Conservation (phyloP, 2,113 vertebrate species). For the Apeltes quadracus region DNA sequence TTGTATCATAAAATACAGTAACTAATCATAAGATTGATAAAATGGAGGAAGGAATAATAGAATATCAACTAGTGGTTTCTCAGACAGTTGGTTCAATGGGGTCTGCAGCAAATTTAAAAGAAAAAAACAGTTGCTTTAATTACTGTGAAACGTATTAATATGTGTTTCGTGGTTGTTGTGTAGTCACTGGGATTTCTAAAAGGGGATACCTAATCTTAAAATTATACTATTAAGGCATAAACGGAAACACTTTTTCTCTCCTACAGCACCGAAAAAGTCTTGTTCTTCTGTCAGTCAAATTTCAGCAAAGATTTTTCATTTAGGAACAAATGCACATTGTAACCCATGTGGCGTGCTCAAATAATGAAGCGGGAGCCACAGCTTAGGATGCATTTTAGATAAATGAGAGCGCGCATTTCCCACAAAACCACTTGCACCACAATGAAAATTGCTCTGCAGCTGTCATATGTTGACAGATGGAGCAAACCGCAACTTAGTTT, state of each 20-base stretch:
- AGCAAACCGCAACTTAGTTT: constrained; percentile 77
- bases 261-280: constrained; percentile 48
- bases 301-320: constrained; percentile 66
- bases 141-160: not conserved
- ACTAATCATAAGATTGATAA: not conserved
- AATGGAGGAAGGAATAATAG: not conserved
- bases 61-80: not conserved
- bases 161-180: too few species aligned
- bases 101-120: not conserved
- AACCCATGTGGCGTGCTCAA: constrained; percentile 66
- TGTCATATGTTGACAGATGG: constrained; percentile 79
- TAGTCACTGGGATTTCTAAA: not conserved
- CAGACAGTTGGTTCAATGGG: not conserved
- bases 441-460: constrained; percentile 79
- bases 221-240: not conserved
- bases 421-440: constrained; percentile 80
- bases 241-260: constrained; percentile 16
- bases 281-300: constrained; percentile 49
- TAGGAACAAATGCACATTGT: constrained; percentile 72
- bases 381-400: constrained; percentile 77
- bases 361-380: constrained; percentile 77
- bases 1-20: not conserved
- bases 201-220: not conserved
- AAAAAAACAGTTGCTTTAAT: not conserved
- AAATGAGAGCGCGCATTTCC: constrained; percentile 76